These are phyloP conservation scores for Microchrysa polita DNA, from an alignment of 2,888 invertebrate genomes.

Conservation along the genomic window DNA sequence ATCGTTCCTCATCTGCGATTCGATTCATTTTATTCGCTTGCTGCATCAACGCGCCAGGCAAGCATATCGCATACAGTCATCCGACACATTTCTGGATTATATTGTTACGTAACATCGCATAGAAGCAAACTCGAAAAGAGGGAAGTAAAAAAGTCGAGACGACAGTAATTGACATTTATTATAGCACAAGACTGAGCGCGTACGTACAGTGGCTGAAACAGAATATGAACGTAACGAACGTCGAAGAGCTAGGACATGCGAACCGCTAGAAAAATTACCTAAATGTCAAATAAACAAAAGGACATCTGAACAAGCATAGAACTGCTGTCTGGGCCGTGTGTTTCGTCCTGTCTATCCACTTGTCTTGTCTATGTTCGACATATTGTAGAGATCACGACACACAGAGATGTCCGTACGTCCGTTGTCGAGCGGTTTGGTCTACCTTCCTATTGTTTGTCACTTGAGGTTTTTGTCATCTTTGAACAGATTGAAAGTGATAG, in stretches of 20 bases:
- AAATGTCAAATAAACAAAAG: constrained; percentile 20
- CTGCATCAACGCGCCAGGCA: background rate
- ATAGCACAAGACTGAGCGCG: constrained; percentile 5
- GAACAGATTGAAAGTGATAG: constrained; percentile 35
- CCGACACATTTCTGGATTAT: background rate
- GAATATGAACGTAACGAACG: background rate
- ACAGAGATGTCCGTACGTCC: background rate
- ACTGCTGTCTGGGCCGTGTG: background rate
- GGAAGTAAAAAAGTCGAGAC: constrained; percentile 1
- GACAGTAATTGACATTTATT: constrained; percentile 27
- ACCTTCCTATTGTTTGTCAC: constrained; percentile 15
- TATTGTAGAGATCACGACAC: no score
- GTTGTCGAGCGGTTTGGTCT: no score
- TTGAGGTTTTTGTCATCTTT: background rate
- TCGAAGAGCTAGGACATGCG: background rate
- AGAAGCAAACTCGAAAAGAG: background rate
- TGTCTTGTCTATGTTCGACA: background rate
- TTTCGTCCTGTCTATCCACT: background rate
- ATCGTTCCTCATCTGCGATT: constrained; percentile 1
- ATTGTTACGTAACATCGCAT: background rate
- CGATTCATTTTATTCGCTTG: background rate
- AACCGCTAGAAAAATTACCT: background rate
- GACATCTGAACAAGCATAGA: background rate
- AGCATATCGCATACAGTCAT: background rate
- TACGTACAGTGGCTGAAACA: background rate